Percentiles rank a stretch among this genome's conserved stretches.
These are phyloP conservation scores for Luperina testacea DNA, from an alignment of 2,888 invertebrate genomes.

Conservation along the genomic window DNA sequence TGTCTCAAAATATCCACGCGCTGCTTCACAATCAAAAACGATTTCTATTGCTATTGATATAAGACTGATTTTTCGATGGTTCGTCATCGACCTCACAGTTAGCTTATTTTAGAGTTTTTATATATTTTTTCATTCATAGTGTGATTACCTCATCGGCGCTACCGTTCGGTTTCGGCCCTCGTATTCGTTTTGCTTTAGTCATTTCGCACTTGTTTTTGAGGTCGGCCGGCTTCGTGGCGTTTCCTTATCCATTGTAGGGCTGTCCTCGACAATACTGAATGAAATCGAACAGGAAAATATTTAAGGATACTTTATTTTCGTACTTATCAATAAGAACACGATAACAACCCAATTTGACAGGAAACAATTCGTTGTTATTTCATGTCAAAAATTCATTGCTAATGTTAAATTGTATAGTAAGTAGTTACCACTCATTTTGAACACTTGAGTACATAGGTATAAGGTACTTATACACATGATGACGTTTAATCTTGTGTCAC, in stretches of 20 bases:
- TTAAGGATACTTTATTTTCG: not conserved
- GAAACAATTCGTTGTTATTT: not conserved
- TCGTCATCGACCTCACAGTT: constrained; percentile 70
- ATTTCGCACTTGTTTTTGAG: constrained; percentile 72
- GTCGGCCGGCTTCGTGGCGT: constrained; percentile 66
- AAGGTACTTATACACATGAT: not conserved
- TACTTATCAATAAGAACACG: no score
- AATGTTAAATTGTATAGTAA: not conserved
- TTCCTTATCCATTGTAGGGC: constrained; percentile 67
- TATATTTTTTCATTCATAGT: constrained; percentile 83
- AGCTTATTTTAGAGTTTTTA: constrained; percentile 71
- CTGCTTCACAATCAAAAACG: constrained; percentile 22
- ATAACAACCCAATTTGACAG: not conserved
- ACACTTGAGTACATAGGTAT: not conserved
- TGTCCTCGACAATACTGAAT: constrained; percentile 29
- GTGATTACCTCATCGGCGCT: constrained; percentile 82
- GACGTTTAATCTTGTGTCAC: not conserved
- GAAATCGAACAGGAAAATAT: not conserved
- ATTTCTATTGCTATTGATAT: constrained; percentile 10
- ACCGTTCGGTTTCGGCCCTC: constrained; percentile 73
- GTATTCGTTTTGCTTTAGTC: constrained; percentile 69
- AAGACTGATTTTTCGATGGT: constrained; percentile 51
- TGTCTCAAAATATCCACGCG: constrained; percentile 64
- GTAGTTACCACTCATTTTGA: not conserved
- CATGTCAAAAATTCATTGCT: not conserved